Evolutionary conservation across 2,888 invertebrate genomes (phyloP), one percentile per base, ranked within the genome.

Genomic region (Rhyacophila evoluta): DNA sequence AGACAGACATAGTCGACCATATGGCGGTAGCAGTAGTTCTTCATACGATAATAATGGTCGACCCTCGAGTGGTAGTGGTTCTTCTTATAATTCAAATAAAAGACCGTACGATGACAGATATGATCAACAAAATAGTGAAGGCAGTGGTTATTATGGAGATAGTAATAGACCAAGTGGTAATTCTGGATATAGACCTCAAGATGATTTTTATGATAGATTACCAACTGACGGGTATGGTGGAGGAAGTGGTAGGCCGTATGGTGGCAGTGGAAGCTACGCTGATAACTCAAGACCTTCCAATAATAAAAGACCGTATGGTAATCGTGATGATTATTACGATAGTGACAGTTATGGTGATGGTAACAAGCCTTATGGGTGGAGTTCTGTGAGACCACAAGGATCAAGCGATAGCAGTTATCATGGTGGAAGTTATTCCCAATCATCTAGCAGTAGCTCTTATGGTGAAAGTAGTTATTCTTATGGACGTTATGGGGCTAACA

Each of bases 401-500:
- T 67, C 67, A 8, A 77, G 12, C 6, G 72, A 72, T 8, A 38
- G 67, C 10, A 29, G 72, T 25, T 77, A 77, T 68, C 72, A 72
- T 33, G 25, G 15, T 19, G 29, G 36, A 29, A 39, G 15, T 29
- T 70, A 39, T 19, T 28, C 28, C 1, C 25, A 72, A 19, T 70
- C 70, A 25, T 77, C 79, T 8, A 75, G 74, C n/a, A 70, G 75
- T 25, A 75, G 80, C 78, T 15, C 41, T 75, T 71, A 83, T 83
- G 55, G 55, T 10, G 55, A 4, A 10, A 29, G 83, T 82, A 55
- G 83, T 83, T 74, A 74, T 81, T 78, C 83, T 82, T 12, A 74
- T 77, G 10, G 69, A 70, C 33, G 76, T 81, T 33, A 83, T 82
- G 72, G 80, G 76, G 72, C 83, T 83, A 8, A 83, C 83, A 67